Evolutionary conservation across 2,113 vertebrate species (phyloP), one percentile per base, ranked within the genome.

Genomic region (Equus przewalskii): DNA sequence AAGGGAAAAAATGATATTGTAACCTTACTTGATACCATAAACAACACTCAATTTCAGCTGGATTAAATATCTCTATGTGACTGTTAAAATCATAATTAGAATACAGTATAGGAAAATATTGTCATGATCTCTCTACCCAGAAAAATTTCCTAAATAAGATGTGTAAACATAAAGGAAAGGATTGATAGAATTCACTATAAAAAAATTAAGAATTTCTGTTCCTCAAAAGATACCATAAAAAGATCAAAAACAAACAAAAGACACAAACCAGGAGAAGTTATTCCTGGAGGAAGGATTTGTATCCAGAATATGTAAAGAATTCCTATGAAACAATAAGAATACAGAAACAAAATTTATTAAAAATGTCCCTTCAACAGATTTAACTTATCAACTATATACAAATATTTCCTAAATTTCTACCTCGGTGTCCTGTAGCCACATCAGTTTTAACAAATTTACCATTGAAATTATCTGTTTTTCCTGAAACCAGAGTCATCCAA

Each of bases 71-170:
- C 28, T 81, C 30, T 64, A 97, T 41, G 16, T 64, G 24, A 78
- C 30, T 56, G 3, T 58, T 78, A 87, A 96, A 95, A 83, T 58
- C 60, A 36, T 65, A 95, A 69, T 65, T 95, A 70, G 64, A 83
- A 78, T 78, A 88, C 13, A 95, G 54, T 41, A 60, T 49, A 72
- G 72, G 30, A 91, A 92, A 97, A 41, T 24, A 82, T 64, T 72
- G 80, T 88, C 26, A 60, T 93, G 33, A 78, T 64, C 54, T 88
- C 56, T 7, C 6, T 49, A 14, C 10, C 30, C 19, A 69, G 11
- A 88, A 90, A 91, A 73, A 21, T 88, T 62, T 91, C 70, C 62
- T 83, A 65, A 80, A 84, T 76, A 96, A 89, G 83, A 88, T 67
- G n/a, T 16, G 33, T 26, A 88, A 81, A 67, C 75, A 87, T 58